Base-by-base conservation (phyloP, 2,888 invertebrate genomes). In the Sarcophaga subvicina region DNA sequence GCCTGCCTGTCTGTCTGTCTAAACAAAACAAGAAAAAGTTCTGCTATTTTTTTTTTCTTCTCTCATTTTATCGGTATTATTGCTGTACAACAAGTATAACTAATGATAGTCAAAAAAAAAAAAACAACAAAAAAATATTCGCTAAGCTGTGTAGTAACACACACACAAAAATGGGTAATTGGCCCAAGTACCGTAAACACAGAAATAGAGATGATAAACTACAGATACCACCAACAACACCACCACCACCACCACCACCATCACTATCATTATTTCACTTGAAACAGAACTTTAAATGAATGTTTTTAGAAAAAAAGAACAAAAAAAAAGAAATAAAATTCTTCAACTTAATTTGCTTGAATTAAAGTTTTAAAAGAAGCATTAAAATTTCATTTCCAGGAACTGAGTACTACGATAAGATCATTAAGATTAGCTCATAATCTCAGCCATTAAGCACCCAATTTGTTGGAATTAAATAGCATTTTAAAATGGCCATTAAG, bases 141-240 rank as follows among this genome's bases (percentile, higher is more conserved):
- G 12, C 54, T 17, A 54, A 82, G 59, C 75, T 62, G 47, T 63
- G 62, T 69, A 73, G 22, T 87, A 45, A 60, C 37, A 66, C 63
- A 83, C 17, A 72, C 54, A 86, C 60, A 86, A 80, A 90, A 90
- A 90, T 90, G 88, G 90, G 90, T 90, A 90, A 90, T 90, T 90
- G 90, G 90, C 89, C 89, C 89, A 89, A 90, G 90, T 89, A 89
- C 89, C 89, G 89, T 89, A 88, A 84, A 87, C 85, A 80, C 80
- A 86, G 85, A 62, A 83, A 27, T 83, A 82, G 82, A 77, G 80
- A 88, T 79, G 84, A 83, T 82, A 78, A 80, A 76, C 85, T 72
- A 75, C 69, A 86, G 84, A 84, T 80, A 80, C 22, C 14, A 20
- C 17, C 70, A 67, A 17, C 47, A 67, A 3, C 20, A 67, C 20